Base-by-base conservation (phyloP, 2,113 vertebrate species). In the Camelus bactrianus region DNA sequence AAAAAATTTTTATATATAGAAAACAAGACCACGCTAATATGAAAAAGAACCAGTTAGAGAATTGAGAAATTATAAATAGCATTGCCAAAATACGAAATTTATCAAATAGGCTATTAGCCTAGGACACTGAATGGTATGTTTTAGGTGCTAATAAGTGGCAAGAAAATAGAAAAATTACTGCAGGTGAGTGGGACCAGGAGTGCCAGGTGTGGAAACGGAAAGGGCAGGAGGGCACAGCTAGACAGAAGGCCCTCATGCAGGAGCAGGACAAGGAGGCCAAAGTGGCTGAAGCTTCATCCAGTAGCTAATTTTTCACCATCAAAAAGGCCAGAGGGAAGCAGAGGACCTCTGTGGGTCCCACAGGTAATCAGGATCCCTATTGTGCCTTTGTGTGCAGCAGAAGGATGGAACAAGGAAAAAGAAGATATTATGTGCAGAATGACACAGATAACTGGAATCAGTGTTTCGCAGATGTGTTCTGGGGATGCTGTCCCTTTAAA, bases 71-170 rank as follows among this genome's bases (percentile, higher is more conserved):
- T 62, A 50, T 50, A 81, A 14, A 67, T 50, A 2, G 14, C 52
- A 65, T 60, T 70, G 28, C 58, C 26, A 95, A 89, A 95, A 52
- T 72, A 85, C 50, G 17, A 92, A 67, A 84, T 76, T 94, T 52
- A 70, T 46, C 77, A 64, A 70, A 56, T 22, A 76, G 19, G 19
- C 28, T n/a, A 94, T 87, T 24, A 50, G 7, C 11, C 16, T 62
- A 72, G 35, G 20, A 20, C 15, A 76, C 8, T 60, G 32, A 83
- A 92, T 76, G 28, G 7, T 35, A 52, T 88, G 2, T n/a, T 54
- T 85, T 72, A 90, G 22, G 52, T 67, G n/a, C 20, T n/a, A 87
- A 19, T 73, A 65, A 72, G 12, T 48, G 17, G 24, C 20, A 69
- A 38, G 42, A 35, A 89, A 84, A 76, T 35, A 64, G 9, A 58